Evolutionary conservation across 2,797 vertebrate species (phyloP).

Genomic region (Labeo calbasu): DNA sequence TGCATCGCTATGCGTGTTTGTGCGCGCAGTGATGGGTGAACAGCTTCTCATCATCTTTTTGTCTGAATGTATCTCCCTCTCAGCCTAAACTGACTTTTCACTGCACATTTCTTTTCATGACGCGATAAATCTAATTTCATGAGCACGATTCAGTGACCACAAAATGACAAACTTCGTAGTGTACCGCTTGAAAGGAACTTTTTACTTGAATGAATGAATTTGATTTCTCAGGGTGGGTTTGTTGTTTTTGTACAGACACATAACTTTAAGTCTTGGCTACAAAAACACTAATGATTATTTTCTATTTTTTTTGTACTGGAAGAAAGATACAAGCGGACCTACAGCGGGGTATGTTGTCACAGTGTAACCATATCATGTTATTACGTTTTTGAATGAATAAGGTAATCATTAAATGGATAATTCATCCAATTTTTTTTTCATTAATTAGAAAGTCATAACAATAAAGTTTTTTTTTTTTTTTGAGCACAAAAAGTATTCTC

Average conservation of each 20-base stretch:
- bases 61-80: conserved; percentile 2
- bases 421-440: no score
- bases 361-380: no score
- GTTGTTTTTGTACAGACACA: background rate
- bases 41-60: conserved; percentile 14
- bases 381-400: no score
- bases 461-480: no score
- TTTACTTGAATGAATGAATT: background rate
- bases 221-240: background rate
- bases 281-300: background rate
- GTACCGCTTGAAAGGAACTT: background rate
- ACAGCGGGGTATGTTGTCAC: no score
- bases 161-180: conserved; percentile 2
- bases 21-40: background rate
- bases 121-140: background rate
- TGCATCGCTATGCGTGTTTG: conserved; percentile 1
- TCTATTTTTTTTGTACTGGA: background rate
- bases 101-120: conserved; percentile 11
- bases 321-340: no score
- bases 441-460: no score
- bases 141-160: conserved; percentile 15
- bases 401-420: no score
- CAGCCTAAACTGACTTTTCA: conserved; percentile 12
- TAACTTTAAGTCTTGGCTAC: background rate
- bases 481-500: no score